A percentile compares a stretch with the other conserved stretches of the same genome.
Evolutionary conservation across 2,888 invertebrate species (phyloP).

Genomic region (Dexiosoma caninum): DNA sequence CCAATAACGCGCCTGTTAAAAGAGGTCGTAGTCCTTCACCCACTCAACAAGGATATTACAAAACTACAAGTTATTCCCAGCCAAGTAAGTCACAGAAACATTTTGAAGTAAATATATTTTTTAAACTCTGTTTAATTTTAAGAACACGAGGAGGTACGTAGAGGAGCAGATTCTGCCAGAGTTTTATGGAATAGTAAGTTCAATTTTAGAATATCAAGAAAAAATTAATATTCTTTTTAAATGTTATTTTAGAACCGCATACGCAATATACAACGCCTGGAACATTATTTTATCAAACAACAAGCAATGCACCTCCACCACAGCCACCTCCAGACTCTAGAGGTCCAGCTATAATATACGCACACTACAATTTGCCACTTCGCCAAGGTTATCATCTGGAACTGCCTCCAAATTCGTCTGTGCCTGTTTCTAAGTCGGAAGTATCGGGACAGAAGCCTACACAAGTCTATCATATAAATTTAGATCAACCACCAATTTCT

Average conservation of each 20-base stretch:
- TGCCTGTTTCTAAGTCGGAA: constrained; percentile 71
- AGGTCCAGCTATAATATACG: constrained; percentile 74
- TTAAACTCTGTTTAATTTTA: not conserved
- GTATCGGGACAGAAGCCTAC: constrained; percentile 72
- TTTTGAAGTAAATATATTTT: not conserved
- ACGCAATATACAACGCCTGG: constrained; percentile 79
- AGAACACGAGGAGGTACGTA: constrained; percentile 89
- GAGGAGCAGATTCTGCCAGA: constrained; percentile 88
- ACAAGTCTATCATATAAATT: constrained; percentile 76
- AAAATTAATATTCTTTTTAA: not conserved
- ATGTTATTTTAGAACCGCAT: constrained; percentile 76
- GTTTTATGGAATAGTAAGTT: constrained; percentile 92
- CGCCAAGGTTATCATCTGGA: constrained; percentile 76
- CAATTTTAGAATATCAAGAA: not conserved
- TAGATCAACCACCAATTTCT: constrained; percentile 75
- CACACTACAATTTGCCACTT: constrained; percentile 73
- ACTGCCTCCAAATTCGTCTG: constrained; percentile 69
- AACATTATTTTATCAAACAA: constrained; percentile 79
- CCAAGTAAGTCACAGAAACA: constrained; percentile 72
- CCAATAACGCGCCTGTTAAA: constrained; percentile 77
- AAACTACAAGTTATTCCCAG: constrained; percentile 73
- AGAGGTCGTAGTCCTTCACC: constrained; percentile 81
- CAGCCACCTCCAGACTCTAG: constrained; percentile 76
- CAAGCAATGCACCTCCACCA: constrained; percentile 75
- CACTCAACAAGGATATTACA: constrained; percentile 75